phyloP scores from a whole-genome alignment of 2,113 vertebrate genomes.

The Ginglymostoma cirratum region DNA sequence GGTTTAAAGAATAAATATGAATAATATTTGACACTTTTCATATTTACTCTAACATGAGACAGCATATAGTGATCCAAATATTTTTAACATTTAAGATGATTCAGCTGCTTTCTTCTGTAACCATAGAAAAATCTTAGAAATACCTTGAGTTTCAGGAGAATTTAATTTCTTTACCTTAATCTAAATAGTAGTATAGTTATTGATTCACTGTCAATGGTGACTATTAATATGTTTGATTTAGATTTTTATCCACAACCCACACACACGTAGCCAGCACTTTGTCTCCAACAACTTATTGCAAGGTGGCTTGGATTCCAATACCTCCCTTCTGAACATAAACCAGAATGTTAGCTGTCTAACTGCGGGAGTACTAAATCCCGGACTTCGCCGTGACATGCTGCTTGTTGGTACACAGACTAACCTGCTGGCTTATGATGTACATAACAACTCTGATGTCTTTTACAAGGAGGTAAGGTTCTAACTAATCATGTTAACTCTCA shows the following conservation, averaged over 20 bases:
- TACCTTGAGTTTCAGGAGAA: neutral
- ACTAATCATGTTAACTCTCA: neutral
- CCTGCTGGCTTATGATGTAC: constrained; percentile 85
- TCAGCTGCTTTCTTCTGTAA: neutral
- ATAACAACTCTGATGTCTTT: constrained; percentile 90
- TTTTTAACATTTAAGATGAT: neutral
- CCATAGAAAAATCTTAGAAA: neutral
- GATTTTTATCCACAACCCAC: constrained; percentile 97
- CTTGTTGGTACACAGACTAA: constrained; percentile 89
- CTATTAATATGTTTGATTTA: constrained; percentile 44
- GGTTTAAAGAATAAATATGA: neutral
- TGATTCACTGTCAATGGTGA: neutral
- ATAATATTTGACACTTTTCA: neutral
- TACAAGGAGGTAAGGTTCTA: constrained; percentile 76
- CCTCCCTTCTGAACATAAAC: constrained; percentile 92
- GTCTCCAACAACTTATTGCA: constrained; percentile 65
- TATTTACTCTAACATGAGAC: neutral
- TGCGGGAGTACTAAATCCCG: constrained; percentile 70
- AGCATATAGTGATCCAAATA: neutral
- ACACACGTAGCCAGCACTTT: constrained; percentile 65
- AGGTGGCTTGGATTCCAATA: constrained; percentile 75
- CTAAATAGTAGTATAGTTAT: neutral
- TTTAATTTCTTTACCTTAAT: neutral
- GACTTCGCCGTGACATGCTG: constrained; percentile 69
- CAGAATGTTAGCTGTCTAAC: constrained; percentile 83